Base-by-base conservation (phyloP, 2,888 invertebrate species). In the Agriopis leucophaearia region DNA sequence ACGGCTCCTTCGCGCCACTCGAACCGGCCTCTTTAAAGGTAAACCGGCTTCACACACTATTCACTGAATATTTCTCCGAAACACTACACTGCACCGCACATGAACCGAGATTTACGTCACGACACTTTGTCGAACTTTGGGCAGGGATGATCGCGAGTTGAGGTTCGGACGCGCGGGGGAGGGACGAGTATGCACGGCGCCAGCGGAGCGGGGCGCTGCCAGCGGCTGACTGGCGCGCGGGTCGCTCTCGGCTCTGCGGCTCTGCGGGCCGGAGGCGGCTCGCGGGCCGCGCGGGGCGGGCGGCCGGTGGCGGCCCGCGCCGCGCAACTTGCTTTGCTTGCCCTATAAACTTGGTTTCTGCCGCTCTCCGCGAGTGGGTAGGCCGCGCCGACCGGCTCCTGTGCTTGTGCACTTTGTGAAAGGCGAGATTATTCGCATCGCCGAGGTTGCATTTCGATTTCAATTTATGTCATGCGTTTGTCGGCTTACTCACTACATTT, bases 311-410 rank as follows among this genome's bases (percentile, higher is more conserved):
- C 69, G 66, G 66, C 55, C 54, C 61, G 73, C 64, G 71, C 65
- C 72, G 73, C 82, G 81, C 86, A 35, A 50, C 50, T 50, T 48
- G 42, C 42, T 13, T 13, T 12, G 81, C 81, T 80, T 83, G 88
- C 85, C 88, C 91, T 88, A 88, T 82, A 89, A 88, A 89, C 87
- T 89, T 86, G 88, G 82, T 87, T 88, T 86, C 84, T 86, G 85
- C 78, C 79, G 85, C 86, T 86, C 85, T 86, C 83, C 77, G 85
- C 79, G 88, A 84, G 88, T 84, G 84, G 85, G 86, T 84, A 85
- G 85, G 86, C 84, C 52, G 59, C 48, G 18, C 66, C 74, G 73
- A 74, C 68, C 76, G 76, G 73, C 74, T 73, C 81, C 75, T 77
- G 81, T 80, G 81, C 84, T 82, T 81, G 80, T 86, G 85, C 83